These are phyloP conservation scores for Sebastes iracundus DNA, from an alignment of 2,797 vertebrate genomes.

Conservation along the genomic window DNA sequence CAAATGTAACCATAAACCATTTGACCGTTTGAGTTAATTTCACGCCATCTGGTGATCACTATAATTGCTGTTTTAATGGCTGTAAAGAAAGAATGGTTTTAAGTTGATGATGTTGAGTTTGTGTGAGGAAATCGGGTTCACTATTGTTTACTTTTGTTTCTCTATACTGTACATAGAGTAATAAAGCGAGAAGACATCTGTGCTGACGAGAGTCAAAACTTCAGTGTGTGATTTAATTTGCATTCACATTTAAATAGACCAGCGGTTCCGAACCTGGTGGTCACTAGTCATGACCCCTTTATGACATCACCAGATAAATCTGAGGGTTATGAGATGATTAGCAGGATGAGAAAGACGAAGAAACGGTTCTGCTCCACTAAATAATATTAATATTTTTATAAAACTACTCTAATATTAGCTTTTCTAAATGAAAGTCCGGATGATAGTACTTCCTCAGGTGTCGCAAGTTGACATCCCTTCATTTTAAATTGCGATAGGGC, in stretches of 20 bases:
- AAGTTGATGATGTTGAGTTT: background rate
- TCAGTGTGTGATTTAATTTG: background rate
- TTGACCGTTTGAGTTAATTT: background rate
- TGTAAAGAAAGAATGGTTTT: background rate
- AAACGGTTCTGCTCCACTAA: fast-evolving
- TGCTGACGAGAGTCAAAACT: background rate
- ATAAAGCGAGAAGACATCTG: slow-evolving; percentile 48
- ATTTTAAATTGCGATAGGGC: background rate
- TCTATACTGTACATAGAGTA: slow-evolving; percentile 27
- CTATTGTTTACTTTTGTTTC: slow-evolving; percentile 11
- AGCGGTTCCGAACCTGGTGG: background rate
- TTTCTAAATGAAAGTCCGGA: background rate
- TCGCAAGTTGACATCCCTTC: background rate
- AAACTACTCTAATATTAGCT: background rate
- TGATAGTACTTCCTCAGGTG: background rate
- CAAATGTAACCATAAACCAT: background rate
- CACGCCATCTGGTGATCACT: background rate
- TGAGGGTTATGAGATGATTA: background rate
- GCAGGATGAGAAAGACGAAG: background rate
- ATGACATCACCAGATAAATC: background rate
- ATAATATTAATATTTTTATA: background rate
- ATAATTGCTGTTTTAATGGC: slow-evolving; percentile 18
- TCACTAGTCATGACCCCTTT: background rate
- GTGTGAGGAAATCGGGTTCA: slow-evolving; percentile 3
- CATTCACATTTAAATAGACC: background rate